These are phyloP conservation scores for Antedon mediterranea DNA, from an alignment of 53 echinoderm and acorn worm genomes.

Conservation along the genomic window DNA sequence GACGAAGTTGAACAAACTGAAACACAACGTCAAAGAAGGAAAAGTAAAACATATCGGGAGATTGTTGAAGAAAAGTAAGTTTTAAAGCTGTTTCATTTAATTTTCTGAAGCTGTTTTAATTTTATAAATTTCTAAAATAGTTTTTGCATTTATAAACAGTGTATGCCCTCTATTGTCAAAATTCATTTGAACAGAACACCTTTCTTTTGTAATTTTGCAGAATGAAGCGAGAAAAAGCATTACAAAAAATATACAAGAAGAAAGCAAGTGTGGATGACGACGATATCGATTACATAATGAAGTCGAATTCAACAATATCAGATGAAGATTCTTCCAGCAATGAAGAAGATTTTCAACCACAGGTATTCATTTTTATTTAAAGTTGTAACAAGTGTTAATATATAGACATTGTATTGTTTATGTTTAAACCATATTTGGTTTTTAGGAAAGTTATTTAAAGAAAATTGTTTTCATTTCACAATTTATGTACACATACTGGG, in stretches of 20 bases:
- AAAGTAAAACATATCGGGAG: conserved; percentile 85
- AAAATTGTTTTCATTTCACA: too few relatives aligned
- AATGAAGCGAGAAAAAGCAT: conserved; percentile 23
- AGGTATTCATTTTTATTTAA: neutral
- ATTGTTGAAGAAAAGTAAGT: conserved; percentile 99
- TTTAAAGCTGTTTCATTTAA: too few relatives aligned
- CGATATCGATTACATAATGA: conserved; percentile 21
- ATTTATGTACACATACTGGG: too few relatives aligned
- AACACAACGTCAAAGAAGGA: conserved; percentile 32
- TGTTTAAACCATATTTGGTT: too few relatives aligned
- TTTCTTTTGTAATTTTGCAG: conserved; percentile 1
- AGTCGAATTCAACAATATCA: neutral
- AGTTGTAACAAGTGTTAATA: too few relatives aligned
- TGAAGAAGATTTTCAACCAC: neutral
- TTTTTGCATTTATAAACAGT: too few relatives aligned
- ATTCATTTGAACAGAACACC: too few relatives aligned
- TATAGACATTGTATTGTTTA: too few relatives aligned
- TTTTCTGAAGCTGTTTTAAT: too few relatives aligned
- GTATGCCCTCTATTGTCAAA: too few relatives aligned
- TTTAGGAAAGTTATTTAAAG: too few relatives aligned
- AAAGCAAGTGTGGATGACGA: conserved; percentile 20
- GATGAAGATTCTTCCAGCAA: neutral
- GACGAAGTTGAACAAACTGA: conserved; percentile 58
- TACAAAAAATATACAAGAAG: conserved; percentile 19
- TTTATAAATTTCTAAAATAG: too few relatives aligned